Conservation (phyloP, 2,888 invertebrate species). For the Athetis lepigone region DNA sequence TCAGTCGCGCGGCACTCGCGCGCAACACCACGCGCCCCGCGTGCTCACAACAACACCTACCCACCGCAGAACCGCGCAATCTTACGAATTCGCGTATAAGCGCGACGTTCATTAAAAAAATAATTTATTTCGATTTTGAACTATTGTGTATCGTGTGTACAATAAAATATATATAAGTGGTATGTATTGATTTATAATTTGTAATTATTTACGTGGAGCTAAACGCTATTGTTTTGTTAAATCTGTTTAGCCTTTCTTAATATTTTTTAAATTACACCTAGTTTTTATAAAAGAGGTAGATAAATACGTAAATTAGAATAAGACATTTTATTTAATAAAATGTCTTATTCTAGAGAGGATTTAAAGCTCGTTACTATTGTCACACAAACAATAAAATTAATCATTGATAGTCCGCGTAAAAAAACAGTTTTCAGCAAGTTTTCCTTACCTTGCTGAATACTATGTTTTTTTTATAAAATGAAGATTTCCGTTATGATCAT, state of each 20-base stretch:
- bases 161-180: constrained; percentile 45
- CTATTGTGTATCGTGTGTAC: constrained; percentile 38
- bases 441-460: too few species aligned
- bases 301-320: too few species aligned
- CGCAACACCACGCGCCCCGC: constrained; percentile 69
- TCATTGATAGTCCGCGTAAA: too few species aligned
- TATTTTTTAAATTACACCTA: not conserved
- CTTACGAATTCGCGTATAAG: constrained; percentile 30
- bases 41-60: constrained; percentile 17
- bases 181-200: constrained; percentile 48
- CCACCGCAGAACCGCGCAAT: constrained; percentile 35
- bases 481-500: too few species aligned
- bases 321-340: not conserved
- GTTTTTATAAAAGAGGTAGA: not conserved
- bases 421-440: too few species aligned
- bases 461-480: too few species aligned
- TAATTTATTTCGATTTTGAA: constrained; percentile 21
- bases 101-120: constrained; percentile 24
- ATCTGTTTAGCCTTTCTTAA: not conserved
- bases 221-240: not conserved
- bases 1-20: constrained; percentile 73
- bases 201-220: not conserved
- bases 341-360: not conserved
- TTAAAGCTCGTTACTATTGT: too few species aligned
- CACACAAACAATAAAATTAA: too few species aligned